Evolutionary conservation across 1,140 invertebrate genomes (phyloP), one percentile per base, ranked within the genome.

Genomic region (Daktulosphaira vitifoliae): DNA sequence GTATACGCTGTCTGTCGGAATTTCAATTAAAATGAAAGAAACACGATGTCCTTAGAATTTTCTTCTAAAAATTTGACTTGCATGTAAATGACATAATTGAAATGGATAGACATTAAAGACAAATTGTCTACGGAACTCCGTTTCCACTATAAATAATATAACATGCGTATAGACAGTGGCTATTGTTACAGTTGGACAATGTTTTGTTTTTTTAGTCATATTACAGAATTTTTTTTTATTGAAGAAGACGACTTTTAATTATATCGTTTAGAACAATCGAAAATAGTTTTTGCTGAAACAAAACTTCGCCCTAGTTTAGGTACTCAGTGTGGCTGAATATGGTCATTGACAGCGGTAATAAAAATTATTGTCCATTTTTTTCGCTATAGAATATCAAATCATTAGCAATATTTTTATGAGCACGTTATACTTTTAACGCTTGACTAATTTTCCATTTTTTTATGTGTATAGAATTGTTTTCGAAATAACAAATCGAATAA

Each of bases 361-460:
- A 42, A 56, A 56, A 56, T 56, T 56, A 56, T 42, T 39, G 53
- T 56, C 20, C 20, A 39, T 56, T 56, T 56, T 56, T 56, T 56
- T 15, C 20, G 38, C 37, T n/a, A n/a, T 29, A 20, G 37, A 53
- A 53, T 53, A 53, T 38, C 26, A 56, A 56, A 37, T 56, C 22
- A 13, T 56, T 56, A 56, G n/a, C n/a, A n/a, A 39, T 56, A 56
- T 56, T 56, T 56, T 56, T 56, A 56, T 56, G 53, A 37, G 39
- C 53, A 56, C 53, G 53, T 56, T 56, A 56, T 20, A 56, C 53
- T 56, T 53, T 37, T 39, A 11, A 44, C 53, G 53, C 38, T 22
- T 42, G 16, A 42, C 33, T 56, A 56, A 56, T 56, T 56, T 25
- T 56, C 15, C 8, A 7, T 16, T 42, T 18, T 37, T 33, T 26